These are phyloP conservation scores for Ctenodactylus gundi DNA, from an alignment of 2,113 vertebrate genomes.

Conservation along the genomic window DNA sequence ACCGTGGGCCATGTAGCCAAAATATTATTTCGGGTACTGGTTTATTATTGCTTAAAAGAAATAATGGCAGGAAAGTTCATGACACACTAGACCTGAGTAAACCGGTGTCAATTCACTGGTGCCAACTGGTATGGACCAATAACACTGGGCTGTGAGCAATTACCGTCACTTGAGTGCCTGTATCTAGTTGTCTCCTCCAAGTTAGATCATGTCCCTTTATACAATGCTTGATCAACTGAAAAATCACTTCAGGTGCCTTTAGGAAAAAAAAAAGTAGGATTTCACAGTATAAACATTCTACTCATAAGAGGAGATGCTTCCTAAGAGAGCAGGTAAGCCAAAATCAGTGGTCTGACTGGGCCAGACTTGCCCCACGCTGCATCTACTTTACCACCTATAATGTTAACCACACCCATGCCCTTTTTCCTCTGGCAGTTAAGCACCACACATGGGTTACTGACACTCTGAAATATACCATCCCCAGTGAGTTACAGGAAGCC, in stretches of 20 bases:
- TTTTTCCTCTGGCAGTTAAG: not conserved
- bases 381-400: not conserved
- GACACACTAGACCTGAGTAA: not conserved
- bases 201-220: not conserved
- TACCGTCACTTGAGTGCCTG: not conserved
- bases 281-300: not conserved
- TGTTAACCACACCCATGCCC: too few species aligned
- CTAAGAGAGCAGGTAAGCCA: not conserved
- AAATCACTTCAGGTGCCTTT: not conserved
- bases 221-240: not conserved
- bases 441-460: not conserved
- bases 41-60: not conserved
- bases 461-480: not conserved
- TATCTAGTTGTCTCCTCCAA: not conserved
- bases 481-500: not conserved
- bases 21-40: not conserved
- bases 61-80: not conserved
- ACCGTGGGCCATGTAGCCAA: rapidly evolving
- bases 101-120: not conserved
- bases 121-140: too few species aligned
- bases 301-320: not conserved
- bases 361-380: too few species aligned
- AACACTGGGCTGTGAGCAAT: not conserved
- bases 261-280: not conserved
- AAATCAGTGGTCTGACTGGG: not conserved